These are phyloP conservation scores for Micromesistius poutassou DNA, from an alignment of 2,797 vertebrate species.

Conservation along the genomic window DNA sequence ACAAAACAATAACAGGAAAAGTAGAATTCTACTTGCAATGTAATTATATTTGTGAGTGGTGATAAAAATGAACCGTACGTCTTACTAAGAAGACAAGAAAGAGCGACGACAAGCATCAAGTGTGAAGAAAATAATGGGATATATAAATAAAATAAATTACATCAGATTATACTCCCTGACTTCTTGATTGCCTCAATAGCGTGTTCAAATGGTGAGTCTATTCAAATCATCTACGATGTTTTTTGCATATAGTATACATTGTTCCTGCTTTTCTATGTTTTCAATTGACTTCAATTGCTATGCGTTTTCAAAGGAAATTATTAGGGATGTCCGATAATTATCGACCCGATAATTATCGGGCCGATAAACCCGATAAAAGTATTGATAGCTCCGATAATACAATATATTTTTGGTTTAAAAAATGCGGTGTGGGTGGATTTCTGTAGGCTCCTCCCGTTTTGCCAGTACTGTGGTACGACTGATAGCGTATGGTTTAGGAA, in stretches of 20 bases:
- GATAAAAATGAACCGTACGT: neutral
- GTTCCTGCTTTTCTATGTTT: neutral
- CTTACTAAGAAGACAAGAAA: neutral
- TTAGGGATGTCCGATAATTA: too few species aligned
- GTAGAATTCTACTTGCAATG: neutral
- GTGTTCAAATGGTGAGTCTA: neutral
- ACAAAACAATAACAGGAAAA: neutral
- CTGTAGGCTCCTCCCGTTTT: too few species aligned
- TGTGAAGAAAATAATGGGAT: too few species aligned
- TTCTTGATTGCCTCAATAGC: neutral
- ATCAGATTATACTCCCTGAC: neutral
- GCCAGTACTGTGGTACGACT: too few species aligned
- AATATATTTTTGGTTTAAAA: too few species aligned
- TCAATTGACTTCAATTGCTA: neutral
- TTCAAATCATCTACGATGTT: neutral
- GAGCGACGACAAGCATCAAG: neutral
- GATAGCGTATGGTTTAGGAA: too few species aligned
- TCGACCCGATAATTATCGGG: too few species aligned
- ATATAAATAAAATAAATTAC: too few species aligned
- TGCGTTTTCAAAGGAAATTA: neutral
- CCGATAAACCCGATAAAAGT: too few species aligned
- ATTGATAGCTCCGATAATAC: too few species aligned
- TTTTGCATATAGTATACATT: neutral
- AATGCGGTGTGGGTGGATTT: too few species aligned
- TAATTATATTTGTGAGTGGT: neutral